These are phyloP conservation scores for Meta bourneti DNA, from an alignment of 2,888 invertebrate species.

Conservation along the genomic window DNA sequence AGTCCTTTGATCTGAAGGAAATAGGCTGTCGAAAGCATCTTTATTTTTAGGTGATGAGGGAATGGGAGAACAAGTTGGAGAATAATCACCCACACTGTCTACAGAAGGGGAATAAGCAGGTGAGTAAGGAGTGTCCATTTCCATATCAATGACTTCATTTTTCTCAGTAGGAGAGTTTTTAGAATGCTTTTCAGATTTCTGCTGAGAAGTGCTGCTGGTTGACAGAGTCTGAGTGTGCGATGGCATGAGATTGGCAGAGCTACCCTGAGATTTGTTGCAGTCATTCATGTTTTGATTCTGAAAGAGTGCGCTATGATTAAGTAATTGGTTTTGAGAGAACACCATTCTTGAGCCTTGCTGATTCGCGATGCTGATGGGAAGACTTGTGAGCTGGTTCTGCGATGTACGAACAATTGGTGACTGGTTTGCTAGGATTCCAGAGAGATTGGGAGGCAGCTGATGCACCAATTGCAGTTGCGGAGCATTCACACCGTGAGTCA, in stretches of 20 bases:
- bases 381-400: slow-evolving; percentile 61
- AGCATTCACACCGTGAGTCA: slow-evolving; percentile 49
- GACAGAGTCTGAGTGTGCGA: slow-evolving; percentile 34
- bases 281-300: slow-evolving; percentile 54
- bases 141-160: slow-evolving; percentile 85
- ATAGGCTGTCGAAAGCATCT: slow-evolving; percentile 78
- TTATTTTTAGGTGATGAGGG: slow-evolving; percentile 60
- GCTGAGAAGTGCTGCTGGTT: slow-evolving; percentile 8
- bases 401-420: slow-evolving; percentile 27
- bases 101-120: slow-evolving; percentile 78
- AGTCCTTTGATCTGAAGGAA: slow-evolving; percentile 70
- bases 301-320: slow-evolving; percentile 44
- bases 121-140: slow-evolving; percentile 89
- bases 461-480: slow-evolving; percentile 66
- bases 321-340: slow-evolving; percentile 57
- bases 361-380: slow-evolving; percentile 63
- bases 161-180: slow-evolving; percentile 76
- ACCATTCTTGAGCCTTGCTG: slow-evolving; percentile 45
- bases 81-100: slow-evolving; percentile 66
- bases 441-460: slow-evolving; percentile 66
- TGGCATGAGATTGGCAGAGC: slow-evolving; percentile 46
- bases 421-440: slow-evolving; percentile 53
- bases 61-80: slow-evolving; percentile 63
- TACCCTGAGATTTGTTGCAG: slow-evolving; percentile 41
- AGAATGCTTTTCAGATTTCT: slow-evolving; percentile 49